Evolutionary conservation across 2,888 invertebrate species (phyloP).

Genomic region (Neoaliturus tenellus): DNA sequence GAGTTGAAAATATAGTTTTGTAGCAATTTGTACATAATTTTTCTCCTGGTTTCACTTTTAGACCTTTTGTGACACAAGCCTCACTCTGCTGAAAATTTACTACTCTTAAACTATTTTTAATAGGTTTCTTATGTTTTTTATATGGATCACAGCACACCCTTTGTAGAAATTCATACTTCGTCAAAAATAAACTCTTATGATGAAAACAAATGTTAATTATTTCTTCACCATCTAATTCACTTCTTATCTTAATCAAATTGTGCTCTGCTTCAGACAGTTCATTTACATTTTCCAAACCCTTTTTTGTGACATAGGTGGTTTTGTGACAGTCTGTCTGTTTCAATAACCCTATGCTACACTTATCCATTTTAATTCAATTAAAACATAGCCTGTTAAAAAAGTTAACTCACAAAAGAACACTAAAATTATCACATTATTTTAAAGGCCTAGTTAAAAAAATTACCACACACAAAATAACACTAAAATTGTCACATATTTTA

Average conservation of each 20-base stretch:
- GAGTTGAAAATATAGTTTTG: slow-evolving; percentile 23
- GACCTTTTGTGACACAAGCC: not conserved
- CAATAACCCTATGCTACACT: slow-evolving; percentile 25
- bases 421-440: not conserved
- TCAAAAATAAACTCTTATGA: slow-evolving; percentile 38
- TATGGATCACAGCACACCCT: slow-evolving; percentile 19
- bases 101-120: no score
- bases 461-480: no score
- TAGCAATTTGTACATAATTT: not conserved
- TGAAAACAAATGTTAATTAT: not conserved
- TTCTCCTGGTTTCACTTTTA: slow-evolving; percentile 15
- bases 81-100: no score
- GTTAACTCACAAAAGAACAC: not conserved
- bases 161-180: slow-evolving; percentile 29
- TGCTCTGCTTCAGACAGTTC: slow-evolving; percentile 24
- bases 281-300: no score
- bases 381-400: no score
- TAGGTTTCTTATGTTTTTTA: slow-evolving; percentile 2
- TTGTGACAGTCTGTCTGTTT: slow-evolving; percentile 1
- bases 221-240: no score
- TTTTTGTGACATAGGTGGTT: no score
- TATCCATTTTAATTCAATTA: not conserved
- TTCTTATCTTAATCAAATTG: slow-evolving; percentile 15
- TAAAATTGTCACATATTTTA: not conserved
- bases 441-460: not conserved